A percentile compares a stretch with the other conserved stretches of the same genome.
Conservation (phyloP, 2,888 invertebrate species). For the Lasioglossum malachurum region DNA sequence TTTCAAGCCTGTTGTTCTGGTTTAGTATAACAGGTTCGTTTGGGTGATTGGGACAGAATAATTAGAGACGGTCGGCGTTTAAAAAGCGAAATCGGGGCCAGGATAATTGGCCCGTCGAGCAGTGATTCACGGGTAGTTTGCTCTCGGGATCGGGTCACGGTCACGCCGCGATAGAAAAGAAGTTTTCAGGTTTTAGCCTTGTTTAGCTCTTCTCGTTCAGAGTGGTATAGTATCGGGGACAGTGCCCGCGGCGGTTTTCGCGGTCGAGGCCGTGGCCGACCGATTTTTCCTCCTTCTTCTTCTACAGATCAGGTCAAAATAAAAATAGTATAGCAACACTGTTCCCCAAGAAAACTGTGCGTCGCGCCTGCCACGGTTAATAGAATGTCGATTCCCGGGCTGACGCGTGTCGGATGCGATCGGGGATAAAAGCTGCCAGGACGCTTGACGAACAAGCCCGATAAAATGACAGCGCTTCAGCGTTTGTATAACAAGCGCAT, state of each 20-base stretch:
- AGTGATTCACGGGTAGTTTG: constrained; percentile 44
- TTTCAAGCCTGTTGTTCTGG: background rate
- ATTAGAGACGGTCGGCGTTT: background rate
- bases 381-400: constrained; percentile 49
- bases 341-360: constrained; percentile 17
- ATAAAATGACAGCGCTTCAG: constrained; percentile 38
- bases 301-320: constrained; percentile 15
- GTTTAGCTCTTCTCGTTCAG: constrained; percentile 16
- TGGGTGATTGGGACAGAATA: background rate
- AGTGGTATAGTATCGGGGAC: constrained; percentile 32
- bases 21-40: background rate
- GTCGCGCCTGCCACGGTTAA: constrained; percentile 36
- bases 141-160: constrained; percentile 37
- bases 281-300: constrained; percentile 17
- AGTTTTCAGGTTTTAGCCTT: constrained; percentile 25
- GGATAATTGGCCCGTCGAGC: background rate
- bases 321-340: constrained; percentile 5
- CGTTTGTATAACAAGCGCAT: constrained; percentile 10
- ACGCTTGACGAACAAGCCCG: constrained; percentile 21
- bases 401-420: constrained; percentile 50
- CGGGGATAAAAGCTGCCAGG: constrained; percentile 42
- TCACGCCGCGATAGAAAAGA: constrained; percentile 26
- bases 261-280: background rate
- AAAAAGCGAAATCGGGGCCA: constrained; percentile 7
- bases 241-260: constrained; percentile 16